Percentiles rank a stretch among this genome's conserved stretches.
These are phyloP conservation scores for Gulo gulo DNA, from an alignment of 2,113 vertebrate genomes.

Conservation along the genomic window DNA sequence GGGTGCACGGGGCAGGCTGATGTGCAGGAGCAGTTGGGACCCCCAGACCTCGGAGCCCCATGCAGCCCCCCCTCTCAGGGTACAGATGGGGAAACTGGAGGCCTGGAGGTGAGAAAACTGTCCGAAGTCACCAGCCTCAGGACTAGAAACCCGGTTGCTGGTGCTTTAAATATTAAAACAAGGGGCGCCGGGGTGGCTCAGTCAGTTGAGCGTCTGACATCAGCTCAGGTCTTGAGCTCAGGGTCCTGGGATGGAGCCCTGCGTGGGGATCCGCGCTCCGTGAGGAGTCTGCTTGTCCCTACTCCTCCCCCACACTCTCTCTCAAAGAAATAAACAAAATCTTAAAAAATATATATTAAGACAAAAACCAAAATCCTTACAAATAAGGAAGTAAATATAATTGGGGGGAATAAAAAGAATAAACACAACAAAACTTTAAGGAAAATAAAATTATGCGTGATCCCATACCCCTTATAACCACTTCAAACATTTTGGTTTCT, in stretches of 20 bases:
- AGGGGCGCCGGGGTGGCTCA: not conserved
- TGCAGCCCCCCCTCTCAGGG: not conserved
- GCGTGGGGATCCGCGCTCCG: rapidly evolving
- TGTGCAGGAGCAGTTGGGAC: rapidly evolving
- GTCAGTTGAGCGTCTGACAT: not conserved
- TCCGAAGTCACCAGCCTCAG: not conserved
- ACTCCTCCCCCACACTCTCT: not conserved
- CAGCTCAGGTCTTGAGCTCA: not conserved
- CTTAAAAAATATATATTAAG: not conserved
- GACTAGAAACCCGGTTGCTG: not conserved
- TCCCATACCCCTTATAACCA: not conserved
- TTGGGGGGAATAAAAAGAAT: not conserved
- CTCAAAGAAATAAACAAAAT: not conserved
- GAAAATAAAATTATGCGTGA: not conserved
- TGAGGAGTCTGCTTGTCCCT: not conserved
- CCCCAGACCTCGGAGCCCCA: not conserved
- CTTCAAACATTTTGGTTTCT: not conserved
- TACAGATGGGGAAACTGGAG: not conserved
- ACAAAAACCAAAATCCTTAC: not conserved
- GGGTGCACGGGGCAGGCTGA: rapidly evolving
- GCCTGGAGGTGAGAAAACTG: not conserved
- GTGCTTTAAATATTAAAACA: not conserved
- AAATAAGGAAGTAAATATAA: not conserved
- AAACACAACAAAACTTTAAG: not conserved
- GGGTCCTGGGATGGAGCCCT: not conserved